These are phyloP conservation scores for Distichodus sexfasciatus DNA, from an alignment of 2,797 vertebrate genomes.

Conservation along the genomic window DNA sequence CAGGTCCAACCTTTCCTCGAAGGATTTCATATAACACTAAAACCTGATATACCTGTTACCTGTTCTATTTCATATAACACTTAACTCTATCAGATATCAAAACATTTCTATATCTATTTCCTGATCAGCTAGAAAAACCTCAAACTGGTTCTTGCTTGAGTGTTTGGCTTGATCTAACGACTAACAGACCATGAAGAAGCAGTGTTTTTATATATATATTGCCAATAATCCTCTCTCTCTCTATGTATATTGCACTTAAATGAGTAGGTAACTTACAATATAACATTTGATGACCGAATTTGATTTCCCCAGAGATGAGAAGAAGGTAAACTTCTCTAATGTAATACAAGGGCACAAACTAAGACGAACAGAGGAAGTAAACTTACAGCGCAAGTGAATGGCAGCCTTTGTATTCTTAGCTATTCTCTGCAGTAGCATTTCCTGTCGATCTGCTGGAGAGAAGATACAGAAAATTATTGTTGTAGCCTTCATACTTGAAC, in stretches of 20 bases:
- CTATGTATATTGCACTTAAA: no score
- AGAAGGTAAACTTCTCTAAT: not conserved
- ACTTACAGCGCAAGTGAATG: conserved; percentile 55
- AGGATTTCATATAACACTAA: not conserved
- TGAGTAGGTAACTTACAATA: no score
- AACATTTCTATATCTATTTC: no score
- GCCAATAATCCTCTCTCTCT: no score
- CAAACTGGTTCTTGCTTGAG: no score
- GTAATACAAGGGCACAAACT: not conserved
- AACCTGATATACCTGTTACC: not conserved
- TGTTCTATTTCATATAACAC: no score
- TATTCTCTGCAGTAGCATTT: conserved; percentile 33
- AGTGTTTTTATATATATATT: no score
- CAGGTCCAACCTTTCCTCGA: not conserved
- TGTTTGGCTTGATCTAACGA: no score
- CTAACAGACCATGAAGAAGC: no score
- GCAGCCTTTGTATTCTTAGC: conserved; percentile 46
- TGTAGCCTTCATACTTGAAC: not conserved
- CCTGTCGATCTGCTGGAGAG: conserved; percentile 22
- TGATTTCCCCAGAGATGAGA: not conserved
- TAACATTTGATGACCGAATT: conserved; percentile 12
- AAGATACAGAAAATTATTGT: conserved; percentile 6
- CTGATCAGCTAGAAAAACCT: no score
- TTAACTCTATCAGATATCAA: no score
- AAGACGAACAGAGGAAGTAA: conserved; percentile 1